phyloP scores from a whole-genome alignment of 2,888 invertebrate genomes.

The Terebella lapidaria region DNA sequence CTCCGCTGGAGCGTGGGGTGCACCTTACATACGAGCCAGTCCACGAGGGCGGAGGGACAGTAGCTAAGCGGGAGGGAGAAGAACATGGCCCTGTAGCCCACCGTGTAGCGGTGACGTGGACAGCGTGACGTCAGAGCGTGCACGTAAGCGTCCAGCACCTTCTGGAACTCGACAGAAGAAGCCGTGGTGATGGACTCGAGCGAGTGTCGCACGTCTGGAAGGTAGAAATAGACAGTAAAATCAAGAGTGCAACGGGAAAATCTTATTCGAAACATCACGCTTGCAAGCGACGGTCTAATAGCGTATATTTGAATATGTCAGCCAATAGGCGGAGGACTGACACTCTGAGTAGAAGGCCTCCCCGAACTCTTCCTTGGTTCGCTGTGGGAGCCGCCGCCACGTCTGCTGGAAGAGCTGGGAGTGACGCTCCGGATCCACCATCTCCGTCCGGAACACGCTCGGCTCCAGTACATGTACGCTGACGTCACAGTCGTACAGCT shows the following conservation, averaged over 20 bases:
- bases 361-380: slow-evolving; percentile 14
- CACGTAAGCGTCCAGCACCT: slow-evolving; percentile 19
- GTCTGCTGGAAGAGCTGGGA: slow-evolving; percentile 7
- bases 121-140: slow-evolving; percentile 20
- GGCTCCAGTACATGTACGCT: slow-evolving; percentile 21
- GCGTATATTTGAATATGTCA: too few relatives aligned
- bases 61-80: slow-evolving; percentile 16
- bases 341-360: slow-evolving; percentile 14
- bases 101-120: slow-evolving; percentile 18
- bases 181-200: slow-evolving; percentile 3
- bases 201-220: slow-evolving; percentile 1
- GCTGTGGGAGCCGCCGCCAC: slow-evolving; percentile 14
- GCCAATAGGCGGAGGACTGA: slow-evolving; percentile 5
- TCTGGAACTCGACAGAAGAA: slow-evolving; percentile 13
- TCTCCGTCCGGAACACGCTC: slow-evolving; percentile 16
- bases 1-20: slow-evolving; percentile 3
- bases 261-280: neutral
- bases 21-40: slow-evolving; percentile 12
- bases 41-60: slow-evolving; percentile 14
- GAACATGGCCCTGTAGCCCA: slow-evolving; percentile 17
- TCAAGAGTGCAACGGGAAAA: too few relatives aligned
- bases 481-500: slow-evolving; percentile 14
- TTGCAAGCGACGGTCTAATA: neutral
- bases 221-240: neutral
- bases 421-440: slow-evolving; percentile 9